Base-by-base conservation (phyloP, 2,113 vertebrate genomes). In the Chaenogobius annularis region DNA sequence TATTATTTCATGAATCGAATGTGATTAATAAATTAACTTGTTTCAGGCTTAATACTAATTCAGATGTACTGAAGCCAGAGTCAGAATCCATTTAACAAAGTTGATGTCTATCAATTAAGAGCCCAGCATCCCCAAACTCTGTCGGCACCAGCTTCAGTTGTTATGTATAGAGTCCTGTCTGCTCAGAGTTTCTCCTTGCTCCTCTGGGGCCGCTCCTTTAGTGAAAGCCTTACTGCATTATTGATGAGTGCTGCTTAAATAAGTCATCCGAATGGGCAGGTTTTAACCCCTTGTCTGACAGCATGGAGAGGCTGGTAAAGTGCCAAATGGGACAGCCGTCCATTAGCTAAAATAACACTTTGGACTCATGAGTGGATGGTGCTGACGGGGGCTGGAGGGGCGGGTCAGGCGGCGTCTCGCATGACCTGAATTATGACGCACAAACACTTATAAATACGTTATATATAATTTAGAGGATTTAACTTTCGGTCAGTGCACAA, bases 191-290 rank as follows among this genome's bases (percentile, higher is more conserved):
- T 78, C 76, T 46, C 79, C 73, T 82, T 66, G 68, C 75, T 89
- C 88, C 77, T 74, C 77, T 77, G 85, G 76, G 78, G 80, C 83
- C 74, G 69, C 68, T 84, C 85, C 76, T 75, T 69, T 17, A 87
- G 84, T 74, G 83, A 89, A 90, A 87, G 83, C 79, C 78, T 80
- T 23, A 35, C 59, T 93, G 68, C 92, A 93, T 90, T 88, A 93
- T 93, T 90, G 89, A 93, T 89, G 72, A 86, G 35, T 7, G 47
- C 22, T 22, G 75, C 77, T 83, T 92, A 82, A 92, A 92, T 91
- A 91, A 93, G 80, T 92, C 74, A 89, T 89, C 69, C 58, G 26
- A 72, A 22, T 70, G 59, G 78, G 70, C 72, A 77, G 73, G 69
- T 63, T 85, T 88, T 88, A 85, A 88, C 83, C 81, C 68, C 0